phyloP scores from a whole-genome alignment of 2,797 vertebrate genomes.

The Pitangus sulphuratus region DNA sequence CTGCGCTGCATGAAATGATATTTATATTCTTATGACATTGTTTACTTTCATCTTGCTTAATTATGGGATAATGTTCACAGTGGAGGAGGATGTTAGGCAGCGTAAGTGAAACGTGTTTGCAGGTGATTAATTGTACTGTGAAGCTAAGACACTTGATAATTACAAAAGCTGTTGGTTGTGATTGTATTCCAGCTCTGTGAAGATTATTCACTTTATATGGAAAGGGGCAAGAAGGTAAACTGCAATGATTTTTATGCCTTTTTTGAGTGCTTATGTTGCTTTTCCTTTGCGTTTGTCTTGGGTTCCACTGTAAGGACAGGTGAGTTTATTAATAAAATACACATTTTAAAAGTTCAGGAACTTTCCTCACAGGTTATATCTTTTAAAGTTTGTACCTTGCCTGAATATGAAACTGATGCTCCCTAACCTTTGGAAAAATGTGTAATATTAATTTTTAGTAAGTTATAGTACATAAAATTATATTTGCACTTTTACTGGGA shows the following conservation, averaged over 20 bases:
- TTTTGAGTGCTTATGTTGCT: background rate
- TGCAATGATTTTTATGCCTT: background rate
- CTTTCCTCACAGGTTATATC: background rate
- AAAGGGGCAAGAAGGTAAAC: background rate
- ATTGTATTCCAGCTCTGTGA: background rate
- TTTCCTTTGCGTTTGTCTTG: background rate
- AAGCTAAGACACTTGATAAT: slow-evolving; percentile 30
- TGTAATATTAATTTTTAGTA: background rate
- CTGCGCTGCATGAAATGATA: background rate
- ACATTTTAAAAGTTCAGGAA: background rate
- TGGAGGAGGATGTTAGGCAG: slow-evolving; percentile 15
- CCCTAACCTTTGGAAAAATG: background rate
- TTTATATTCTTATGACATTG: slow-evolving; percentile 39
- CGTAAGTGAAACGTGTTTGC: slow-evolving; percentile 44
- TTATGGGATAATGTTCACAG: slow-evolving; percentile 39
- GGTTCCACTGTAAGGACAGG: background rate
- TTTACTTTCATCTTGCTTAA: slow-evolving; percentile 71
- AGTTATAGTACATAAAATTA: background rate
- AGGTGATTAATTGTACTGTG: slow-evolving; percentile 39
- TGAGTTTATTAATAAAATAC: background rate
- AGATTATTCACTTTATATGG: background rate
- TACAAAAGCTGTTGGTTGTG: background rate
- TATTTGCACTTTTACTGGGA: background rate
- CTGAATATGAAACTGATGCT: background rate
- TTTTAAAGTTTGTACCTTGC: background rate